Percentiles rank a stretch among this genome's conserved stretches.
Evolutionary conservation across 2,888 invertebrate species (phyloP).

Genomic region (Alloplasta piceator): DNA sequence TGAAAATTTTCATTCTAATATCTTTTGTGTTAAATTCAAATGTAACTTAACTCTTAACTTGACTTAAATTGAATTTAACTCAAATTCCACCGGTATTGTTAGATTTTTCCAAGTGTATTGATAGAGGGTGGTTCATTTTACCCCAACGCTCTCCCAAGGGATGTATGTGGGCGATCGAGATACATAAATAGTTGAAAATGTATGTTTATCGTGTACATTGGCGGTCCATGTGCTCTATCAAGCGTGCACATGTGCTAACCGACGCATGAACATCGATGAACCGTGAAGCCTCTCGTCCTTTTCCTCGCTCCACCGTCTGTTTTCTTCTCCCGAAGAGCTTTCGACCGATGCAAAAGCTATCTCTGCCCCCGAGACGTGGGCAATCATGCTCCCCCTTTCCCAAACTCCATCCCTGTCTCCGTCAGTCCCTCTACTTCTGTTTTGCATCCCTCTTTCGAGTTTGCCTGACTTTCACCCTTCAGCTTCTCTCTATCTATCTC

Average conservation of each 20-base stretch:
- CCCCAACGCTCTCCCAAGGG: no score
- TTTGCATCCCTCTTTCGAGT: background rate
- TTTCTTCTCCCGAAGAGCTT: slow-evolving; percentile 23
- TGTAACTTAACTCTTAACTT: no score
- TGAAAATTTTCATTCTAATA: no score
- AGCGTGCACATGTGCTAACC: slow-evolving; percentile 66
- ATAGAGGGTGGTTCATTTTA: no score
- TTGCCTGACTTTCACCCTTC: background rate
- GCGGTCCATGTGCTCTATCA: slow-evolving; percentile 51
- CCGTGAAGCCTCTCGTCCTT: slow-evolving; percentile 59
- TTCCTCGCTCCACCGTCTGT: slow-evolving; percentile 49
- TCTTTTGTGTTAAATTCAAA: no score
- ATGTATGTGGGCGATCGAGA: slow-evolving; percentile 18
- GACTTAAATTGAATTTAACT: no score
- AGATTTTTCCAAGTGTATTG: no score
- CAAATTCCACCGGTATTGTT: no score
- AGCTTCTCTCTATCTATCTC: background rate
- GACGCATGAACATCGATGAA: slow-evolving; percentile 69
- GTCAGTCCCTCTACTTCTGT: slow-evolving; percentile 8
- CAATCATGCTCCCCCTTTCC: slow-evolving; percentile 4
- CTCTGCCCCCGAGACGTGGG: background rate
- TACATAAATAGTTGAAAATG: slow-evolving; percentile 7
- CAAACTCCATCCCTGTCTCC: background rate
- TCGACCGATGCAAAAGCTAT: background rate
- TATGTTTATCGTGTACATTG: slow-evolving; percentile 37